Percentiles rank a stretch among this genome's conserved stretches.
phyloP scores from a whole-genome alignment of 2,888 invertebrate species.

The Athripsodes cinereus region DNA sequence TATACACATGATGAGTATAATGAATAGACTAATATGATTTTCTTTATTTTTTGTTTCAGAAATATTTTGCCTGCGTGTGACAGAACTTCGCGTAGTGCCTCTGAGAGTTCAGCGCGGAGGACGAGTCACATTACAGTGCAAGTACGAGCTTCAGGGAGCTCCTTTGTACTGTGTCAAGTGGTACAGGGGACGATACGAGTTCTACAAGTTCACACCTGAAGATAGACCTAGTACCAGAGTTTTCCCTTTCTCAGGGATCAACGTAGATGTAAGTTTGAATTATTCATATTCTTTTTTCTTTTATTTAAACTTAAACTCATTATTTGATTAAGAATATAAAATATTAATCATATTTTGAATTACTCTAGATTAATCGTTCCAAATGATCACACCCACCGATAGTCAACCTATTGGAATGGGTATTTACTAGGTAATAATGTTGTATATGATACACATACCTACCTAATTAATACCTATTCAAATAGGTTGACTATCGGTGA shows the following conservation, averaged over 20 bases:
- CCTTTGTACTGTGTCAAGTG: constrained; percentile 64
- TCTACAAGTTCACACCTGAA: constrained; percentile 59
- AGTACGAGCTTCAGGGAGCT: constrained; percentile 59
- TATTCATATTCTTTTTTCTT: background rate
- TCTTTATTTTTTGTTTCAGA: constrained; percentile 17
- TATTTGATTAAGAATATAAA: too few relatives aligned
- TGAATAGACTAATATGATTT: too few relatives aligned
- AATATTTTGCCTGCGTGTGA: constrained; percentile 19
- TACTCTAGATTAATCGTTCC: too few relatives aligned
- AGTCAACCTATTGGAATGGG: too few relatives aligned
- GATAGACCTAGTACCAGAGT: constrained; percentile 59
- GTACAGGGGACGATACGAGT: constrained; percentile 63
- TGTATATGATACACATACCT: too few relatives aligned
- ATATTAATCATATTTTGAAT: too few relatives aligned
- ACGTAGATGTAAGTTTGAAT: constrained; percentile 55
- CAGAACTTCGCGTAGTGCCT: constrained; percentile 49
- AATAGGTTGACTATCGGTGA: too few relatives aligned
- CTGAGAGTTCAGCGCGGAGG: constrained; percentile 56
- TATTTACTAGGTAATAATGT: too few relatives aligned
- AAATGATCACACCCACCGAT: too few relatives aligned
- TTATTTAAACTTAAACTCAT: constrained; percentile 27
- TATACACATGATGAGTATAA: too few relatives aligned
- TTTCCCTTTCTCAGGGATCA: constrained; percentile 60
- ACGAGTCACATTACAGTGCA: constrained; percentile 53
- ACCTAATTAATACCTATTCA: too few relatives aligned